These are phyloP conservation scores for Streptopelia turtur DNA, from an alignment of 2,797 vertebrate species.

Conservation along the genomic window DNA sequence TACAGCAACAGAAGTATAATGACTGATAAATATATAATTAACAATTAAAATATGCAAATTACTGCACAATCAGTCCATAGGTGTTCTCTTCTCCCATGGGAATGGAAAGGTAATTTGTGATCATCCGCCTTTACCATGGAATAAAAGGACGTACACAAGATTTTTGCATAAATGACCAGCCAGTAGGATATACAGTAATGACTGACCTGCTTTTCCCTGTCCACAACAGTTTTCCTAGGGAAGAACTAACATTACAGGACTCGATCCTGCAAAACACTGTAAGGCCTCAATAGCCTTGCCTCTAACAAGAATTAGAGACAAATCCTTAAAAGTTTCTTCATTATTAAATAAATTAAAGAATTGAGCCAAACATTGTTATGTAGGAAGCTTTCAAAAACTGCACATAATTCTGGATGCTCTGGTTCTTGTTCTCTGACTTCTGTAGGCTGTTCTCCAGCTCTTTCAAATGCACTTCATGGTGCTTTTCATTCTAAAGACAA, in stretches of 20 bases:
- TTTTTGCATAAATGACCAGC: background rate
- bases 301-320: background rate
- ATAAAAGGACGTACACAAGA: rapidly evolving
- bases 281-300: background rate
- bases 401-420: conserved; percentile 89
- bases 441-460: conserved; percentile 88
- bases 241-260: background rate
- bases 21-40: background rate
- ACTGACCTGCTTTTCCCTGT: background rate
- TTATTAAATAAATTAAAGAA: background rate
- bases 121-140: background rate
- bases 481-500: conserved; percentile 81
- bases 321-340: background rate
- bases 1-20: background rate
- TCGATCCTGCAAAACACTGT: background rate
- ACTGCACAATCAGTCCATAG: background rate
- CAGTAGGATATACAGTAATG: background rate
- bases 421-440: conserved; percentile 87
- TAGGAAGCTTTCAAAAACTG: conserved; percentile 90
- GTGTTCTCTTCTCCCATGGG: background rate
- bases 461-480: conserved; percentile 82
- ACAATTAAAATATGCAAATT: background rate
- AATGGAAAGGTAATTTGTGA: background rate
- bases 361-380: conserved; percentile 85
- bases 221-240: background rate